Base-by-base conservation (phyloP, 2,888 invertebrate genomes). In the Tromatobia lineatoria region DNA sequence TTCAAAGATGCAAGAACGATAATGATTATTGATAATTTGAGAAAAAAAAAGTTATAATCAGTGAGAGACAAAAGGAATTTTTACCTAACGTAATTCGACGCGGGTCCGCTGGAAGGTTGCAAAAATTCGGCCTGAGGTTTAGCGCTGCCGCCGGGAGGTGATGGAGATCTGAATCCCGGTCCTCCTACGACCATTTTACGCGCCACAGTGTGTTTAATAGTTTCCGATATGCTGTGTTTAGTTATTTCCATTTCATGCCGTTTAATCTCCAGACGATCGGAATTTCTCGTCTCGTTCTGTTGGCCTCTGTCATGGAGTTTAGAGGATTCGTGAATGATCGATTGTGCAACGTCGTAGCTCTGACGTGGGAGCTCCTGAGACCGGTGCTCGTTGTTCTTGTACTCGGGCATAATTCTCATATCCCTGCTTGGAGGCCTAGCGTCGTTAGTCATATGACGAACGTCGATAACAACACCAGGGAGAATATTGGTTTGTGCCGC, bases 121-220 rank as follows among this genome's bases (percentile, higher is more conserved):
- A 94, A 87, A 86, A 94, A 94, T 87, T 94, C 94, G 2, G 94
- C 94, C 84, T 94, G 94, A 7, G 93, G 92, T 82, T 94, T 94
- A 11, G 94, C 91, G 91, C 94, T 94, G 86, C 95, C 94, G 91
- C 95, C 94, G 84, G 95, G 95, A 87, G 95, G 95, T 1, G 93
- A 92, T 2, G 94, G 94, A 8, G 95, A 95, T 91, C 95, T 95
- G 87, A 95, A 95, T 52, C 95, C 95, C 8, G 95, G 94, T 50
- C 96, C 96, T 57, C 96, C 96, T 42, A 96, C 96, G 52, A 96
- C 96, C 2, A 96, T 95, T 86, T 95, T 95, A 92, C 95, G 95
- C 82, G 95, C 94, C 0, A 95, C 95, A 10, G 95, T 93, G 54
- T 94, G 94, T 73, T 94, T 94, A n/a, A 94, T 94, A 45, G 89